These are phyloP conservation scores for Callosobruchus maculatus DNA, from an alignment of 2,888 invertebrate species.

Conservation along the genomic window DNA sequence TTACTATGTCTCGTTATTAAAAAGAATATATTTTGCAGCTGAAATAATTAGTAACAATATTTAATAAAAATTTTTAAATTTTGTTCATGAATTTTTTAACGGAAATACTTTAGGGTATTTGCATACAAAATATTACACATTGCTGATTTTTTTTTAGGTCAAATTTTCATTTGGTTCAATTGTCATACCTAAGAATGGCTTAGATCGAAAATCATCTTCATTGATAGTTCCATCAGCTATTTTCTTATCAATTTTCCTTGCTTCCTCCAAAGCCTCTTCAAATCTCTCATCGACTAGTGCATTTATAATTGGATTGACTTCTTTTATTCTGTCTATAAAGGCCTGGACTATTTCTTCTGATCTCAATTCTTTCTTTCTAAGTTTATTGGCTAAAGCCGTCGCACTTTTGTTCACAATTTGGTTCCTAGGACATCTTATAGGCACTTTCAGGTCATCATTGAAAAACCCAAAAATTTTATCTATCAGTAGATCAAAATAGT, in stretches of 20 bases:
- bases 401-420: constrained; percentile 61
- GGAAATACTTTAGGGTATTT: too few species aligned
- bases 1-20: too few species aligned
- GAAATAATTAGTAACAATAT: too few species aligned
- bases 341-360: constrained; percentile 67
- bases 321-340: constrained; percentile 74
- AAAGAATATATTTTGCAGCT: too few species aligned
- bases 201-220: constrained; percentile 61
- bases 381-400: constrained; percentile 62
- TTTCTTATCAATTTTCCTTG: constrained; percentile 66
- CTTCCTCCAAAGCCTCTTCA: constrained; percentile 73
- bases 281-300: constrained; percentile 81
- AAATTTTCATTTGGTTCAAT: too few species aligned
- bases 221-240: constrained; percentile 58
- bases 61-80: too few species aligned
- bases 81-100: too few species aligned
- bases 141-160: too few species aligned
- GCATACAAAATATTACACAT: too few species aligned
- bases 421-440: constrained; percentile 44
- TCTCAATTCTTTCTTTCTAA: constrained; percentile 59
- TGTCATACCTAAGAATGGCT: constrained; percentile 69
- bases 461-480: constrained; percentile 47
- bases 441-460: constrained; percentile 41
- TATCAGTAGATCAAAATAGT: constrained; percentile 50
- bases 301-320: constrained; percentile 74